Conservation (phyloP, 2,888 invertebrate species). For the Luffia ferchaultella region DNA sequence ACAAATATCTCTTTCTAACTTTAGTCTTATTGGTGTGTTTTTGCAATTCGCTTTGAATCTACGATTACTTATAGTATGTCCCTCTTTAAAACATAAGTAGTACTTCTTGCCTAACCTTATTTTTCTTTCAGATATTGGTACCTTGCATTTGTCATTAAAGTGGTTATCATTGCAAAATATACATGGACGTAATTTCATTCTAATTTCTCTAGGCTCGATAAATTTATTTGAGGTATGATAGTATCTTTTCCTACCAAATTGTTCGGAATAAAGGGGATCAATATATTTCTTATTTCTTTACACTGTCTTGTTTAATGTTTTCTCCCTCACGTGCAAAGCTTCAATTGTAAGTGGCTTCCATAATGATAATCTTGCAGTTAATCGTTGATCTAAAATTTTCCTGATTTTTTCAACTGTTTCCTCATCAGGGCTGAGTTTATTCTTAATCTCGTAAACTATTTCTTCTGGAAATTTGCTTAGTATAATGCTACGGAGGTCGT, state of each 20-base stretch:
- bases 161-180: not conserved
- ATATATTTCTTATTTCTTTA: not conserved
- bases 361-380: not conserved
- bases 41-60: not conserved
- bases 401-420: not conserved
- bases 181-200: not conserved
- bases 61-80: not conserved
- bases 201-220: too few relatives aligned
- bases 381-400: not conserved
- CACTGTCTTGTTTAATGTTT: not conserved
- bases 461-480: conserved; percentile 5
- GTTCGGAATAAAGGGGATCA: too few relatives aligned
- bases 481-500: conserved; percentile 1
- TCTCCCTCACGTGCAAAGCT: not conserved
- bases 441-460: conserved; percentile 2
- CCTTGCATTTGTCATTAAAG: not conserved
- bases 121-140: not conserved
- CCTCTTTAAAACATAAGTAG: not conserved
- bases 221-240: not conserved
- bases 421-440: not conserved
- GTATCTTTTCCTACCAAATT: not conserved
- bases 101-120: not conserved
- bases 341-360: not conserved
- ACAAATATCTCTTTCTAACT: conserved; percentile 9
- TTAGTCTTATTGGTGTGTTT: not conserved